phyloP scores from a whole-genome alignment of 2,797 vertebrate genomes.

The Tragelaphus eurycerus region DNA sequence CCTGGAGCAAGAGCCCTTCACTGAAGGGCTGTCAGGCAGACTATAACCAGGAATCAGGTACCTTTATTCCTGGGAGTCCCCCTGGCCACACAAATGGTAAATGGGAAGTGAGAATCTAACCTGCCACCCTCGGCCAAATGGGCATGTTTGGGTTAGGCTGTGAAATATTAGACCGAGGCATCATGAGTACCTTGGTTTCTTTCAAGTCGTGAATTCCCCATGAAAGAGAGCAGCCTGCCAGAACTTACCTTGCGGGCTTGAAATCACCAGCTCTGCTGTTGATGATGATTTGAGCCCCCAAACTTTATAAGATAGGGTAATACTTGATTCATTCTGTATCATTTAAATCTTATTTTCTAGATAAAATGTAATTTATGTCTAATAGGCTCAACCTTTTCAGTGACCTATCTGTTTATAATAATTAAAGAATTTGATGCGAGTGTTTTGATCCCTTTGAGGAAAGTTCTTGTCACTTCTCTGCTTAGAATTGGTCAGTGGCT shows the following conservation, averaged over 20 bases:
- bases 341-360: conserved; percentile 7
- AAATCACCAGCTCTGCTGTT: not conserved
- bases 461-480: not conserved
- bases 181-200: not conserved
- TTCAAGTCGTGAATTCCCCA: not conserved
- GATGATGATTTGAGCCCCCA: not conserved
- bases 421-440: not conserved
- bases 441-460: not conserved
- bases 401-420: not conserved
- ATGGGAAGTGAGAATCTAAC: not conserved
- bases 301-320: not conserved
- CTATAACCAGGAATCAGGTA: not conserved
- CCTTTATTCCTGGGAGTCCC: not conserved
- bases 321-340: not conserved
- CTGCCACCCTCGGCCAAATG: not conserved
- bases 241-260: not conserved
- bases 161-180: not conserved
- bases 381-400: not conserved
- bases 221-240: not conserved
- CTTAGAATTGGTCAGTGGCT: not conserved
- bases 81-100: not conserved
- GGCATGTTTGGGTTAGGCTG: not conserved
- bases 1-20: not conserved
- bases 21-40: not conserved
- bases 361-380: not conserved